Percentiles rank a stretch among this genome's conserved stretches.
Evolutionary conservation across 2,888 invertebrate genomes (phyloP).

Genomic region (Hyles lineata): DNA sequence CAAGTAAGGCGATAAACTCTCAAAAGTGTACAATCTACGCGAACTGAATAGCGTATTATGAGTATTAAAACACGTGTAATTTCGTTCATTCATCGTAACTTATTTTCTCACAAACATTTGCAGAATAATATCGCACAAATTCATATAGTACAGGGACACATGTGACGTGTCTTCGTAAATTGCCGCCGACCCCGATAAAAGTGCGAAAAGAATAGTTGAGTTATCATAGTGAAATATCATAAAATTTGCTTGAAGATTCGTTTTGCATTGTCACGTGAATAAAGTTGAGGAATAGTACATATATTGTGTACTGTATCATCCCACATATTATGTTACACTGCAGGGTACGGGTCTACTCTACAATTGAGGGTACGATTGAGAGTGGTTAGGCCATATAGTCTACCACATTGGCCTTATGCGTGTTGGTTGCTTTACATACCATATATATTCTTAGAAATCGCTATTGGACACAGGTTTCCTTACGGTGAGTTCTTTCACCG

Average conservation of each 20-base stretch:
- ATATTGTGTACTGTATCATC: slow-evolving; percentile 57
- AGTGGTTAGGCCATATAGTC: too few relatives aligned
- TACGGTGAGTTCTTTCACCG: too few relatives aligned
- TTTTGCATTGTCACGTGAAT: slow-evolving; percentile 10
- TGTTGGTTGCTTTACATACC: too few relatives aligned
- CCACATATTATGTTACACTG: too few relatives aligned
- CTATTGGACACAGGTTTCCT: too few relatives aligned
- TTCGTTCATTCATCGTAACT: background rate
- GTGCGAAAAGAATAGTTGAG: slow-evolving; percentile 16
- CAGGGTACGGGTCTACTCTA: too few relatives aligned
- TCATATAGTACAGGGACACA: background rate
- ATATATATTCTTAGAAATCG: too few relatives aligned
- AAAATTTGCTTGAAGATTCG: slow-evolving; percentile 12
- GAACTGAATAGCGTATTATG: background rate
- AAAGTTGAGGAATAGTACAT: slow-evolving; percentile 35
- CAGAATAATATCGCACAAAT: background rate
- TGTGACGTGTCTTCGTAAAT: background rate
- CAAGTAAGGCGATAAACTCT: slow-evolving; percentile 1
- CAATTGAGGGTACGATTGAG: too few relatives aligned
- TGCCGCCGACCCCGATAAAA: slow-evolving; percentile 13
- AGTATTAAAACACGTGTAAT: background rate
- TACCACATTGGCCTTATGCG: too few relatives aligned
- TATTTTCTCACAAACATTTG: background rate
- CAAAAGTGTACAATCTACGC: slow-evolving; percentile 1
- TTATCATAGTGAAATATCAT: slow-evolving; percentile 17